Conservation (phyloP, 2,797 vertebrate species). For the Novumbra hubbsi region DNA sequence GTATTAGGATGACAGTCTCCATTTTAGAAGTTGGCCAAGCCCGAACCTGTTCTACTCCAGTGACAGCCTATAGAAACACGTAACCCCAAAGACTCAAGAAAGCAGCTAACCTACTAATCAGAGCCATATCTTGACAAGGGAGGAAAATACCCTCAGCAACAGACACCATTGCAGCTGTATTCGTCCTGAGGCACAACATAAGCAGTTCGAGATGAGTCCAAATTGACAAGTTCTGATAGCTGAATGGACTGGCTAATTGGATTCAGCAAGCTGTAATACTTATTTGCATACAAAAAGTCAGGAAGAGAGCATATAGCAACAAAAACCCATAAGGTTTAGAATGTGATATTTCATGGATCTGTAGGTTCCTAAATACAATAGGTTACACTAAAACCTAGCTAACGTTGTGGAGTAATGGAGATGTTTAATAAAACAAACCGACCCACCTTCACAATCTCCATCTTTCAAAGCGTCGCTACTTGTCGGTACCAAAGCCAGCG, state of each 20-base stretch:
- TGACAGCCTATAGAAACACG: too few relatives aligned
- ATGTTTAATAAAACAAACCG: background rate
- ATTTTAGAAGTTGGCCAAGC: too few relatives aligned
- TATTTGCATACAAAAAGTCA: background rate
- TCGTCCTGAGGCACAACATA: background rate
- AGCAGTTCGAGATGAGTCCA: background rate
- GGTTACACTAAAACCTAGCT: background rate
- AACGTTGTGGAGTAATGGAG: background rate
- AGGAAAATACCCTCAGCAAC: too few relatives aligned
- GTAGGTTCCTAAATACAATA: background rate
- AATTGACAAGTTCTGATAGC: background rate
- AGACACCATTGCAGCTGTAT: too few relatives aligned
- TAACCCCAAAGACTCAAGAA: too few relatives aligned
- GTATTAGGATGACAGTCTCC: too few relatives aligned
- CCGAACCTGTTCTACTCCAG: too few relatives aligned
- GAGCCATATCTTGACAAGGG: too few relatives aligned
- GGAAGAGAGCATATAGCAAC: background rate
- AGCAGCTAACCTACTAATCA: too few relatives aligned
- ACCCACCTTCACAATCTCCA: slow-evolving; percentile 90
- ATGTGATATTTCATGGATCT: background rate
- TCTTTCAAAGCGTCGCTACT: slow-evolving; percentile 72
- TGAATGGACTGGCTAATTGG: too few relatives aligned
- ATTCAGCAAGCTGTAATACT: background rate
- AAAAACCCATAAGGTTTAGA: background rate
- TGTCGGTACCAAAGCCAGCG: slow-evolving; percentile 74